Base-by-base conservation (phyloP, 37 sponge, comb jelly and placozoan species). In the Eunapius fragilis region DNA sequence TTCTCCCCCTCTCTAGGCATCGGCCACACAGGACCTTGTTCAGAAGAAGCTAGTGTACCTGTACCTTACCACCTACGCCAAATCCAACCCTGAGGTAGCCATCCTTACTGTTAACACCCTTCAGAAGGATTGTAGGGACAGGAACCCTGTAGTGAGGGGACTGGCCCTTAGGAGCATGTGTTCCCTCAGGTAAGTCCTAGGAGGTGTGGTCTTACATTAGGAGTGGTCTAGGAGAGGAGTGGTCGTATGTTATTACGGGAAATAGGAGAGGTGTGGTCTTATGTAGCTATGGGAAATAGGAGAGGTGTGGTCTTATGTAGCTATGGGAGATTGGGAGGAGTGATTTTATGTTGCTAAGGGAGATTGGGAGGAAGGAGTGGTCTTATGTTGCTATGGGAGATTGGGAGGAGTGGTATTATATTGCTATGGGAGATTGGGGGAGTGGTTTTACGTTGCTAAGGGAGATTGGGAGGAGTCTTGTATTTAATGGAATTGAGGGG, bases 31-130 rank as follows among this genome's bases (percentile, higher is more conserved):
- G 67, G 91, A 98, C 78, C 70, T 96, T 41, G 88, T 96, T 12
- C 98, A 94, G 87, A 98, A 98, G 94, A 98, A 98, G 89, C 80
- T 98, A 79, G 96, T 96, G 32, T 98, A 98, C 67, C 87, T 96
- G 31, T 98, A 96, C 90, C 98, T 98, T 17, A 85, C 94, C 68
- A 93, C 75, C 71, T 98, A 98, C 71, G 96, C 96, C 25, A 87
- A 96, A 68, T 87, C 89, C 31, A 92, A 96, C 89, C 85, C 95
- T 25, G 98, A 98, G 30, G 78, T 98, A 32, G 90, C 96, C 27
- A 80, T 98, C 36, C 84, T 98, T 41, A 93, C 94, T 0, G 85
- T 98, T 41, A 98, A 98, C 81, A 98, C 98, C 9, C 82, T 98
- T 22, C 87, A 80, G 70, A 98, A 98, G 70, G 98, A 98, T 83